Evolutionary conservation across 1,140 invertebrate genomes (phyloP).

Genomic region (Chrysoperla carnea): DNA sequence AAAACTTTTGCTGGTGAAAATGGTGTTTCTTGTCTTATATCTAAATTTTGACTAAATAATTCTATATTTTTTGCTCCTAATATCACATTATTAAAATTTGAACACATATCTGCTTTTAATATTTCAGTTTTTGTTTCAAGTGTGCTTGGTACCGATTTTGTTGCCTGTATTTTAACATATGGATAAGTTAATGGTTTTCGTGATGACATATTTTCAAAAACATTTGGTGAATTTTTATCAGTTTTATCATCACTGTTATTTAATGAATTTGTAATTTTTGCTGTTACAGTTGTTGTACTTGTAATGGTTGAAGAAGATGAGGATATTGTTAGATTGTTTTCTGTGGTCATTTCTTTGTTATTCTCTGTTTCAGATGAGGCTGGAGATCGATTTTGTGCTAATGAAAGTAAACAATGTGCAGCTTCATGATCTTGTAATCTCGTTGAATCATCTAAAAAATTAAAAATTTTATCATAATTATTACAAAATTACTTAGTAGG

Average conservation of each 20-base stretch:
- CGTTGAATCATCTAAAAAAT: conserved; percentile 20
- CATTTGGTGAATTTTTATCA: background rate
- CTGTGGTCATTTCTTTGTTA: background rate
- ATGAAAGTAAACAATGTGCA: conserved; percentile 63
- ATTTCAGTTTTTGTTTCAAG: background rate
- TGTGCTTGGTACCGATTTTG: background rate
- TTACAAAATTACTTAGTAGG: too few relatives aligned
- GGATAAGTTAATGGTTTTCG: background rate
- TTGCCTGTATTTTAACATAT: background rate
- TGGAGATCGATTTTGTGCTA: conserved; percentile 36
- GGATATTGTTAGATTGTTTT: background rate
- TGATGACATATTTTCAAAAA: background rate
- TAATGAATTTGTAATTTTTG: background rate
- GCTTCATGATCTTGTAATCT: conserved; percentile 68
- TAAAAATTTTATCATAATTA: background rate
- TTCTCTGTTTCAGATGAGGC: conserved; percentile 10
- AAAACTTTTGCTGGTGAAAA: background rate
- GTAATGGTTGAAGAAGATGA: conserved; percentile 7
- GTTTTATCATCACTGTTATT: conserved; percentile 9
- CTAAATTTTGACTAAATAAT: background rate
- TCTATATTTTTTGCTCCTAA: background rate
- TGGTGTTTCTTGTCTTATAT: background rate
- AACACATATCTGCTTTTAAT: background rate
- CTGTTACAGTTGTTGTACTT: conserved; percentile 5
- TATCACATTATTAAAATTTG: background rate